Base-by-base conservation (phyloP, 2,888 invertebrate genomes). In the Sialis lutaria region DNA sequence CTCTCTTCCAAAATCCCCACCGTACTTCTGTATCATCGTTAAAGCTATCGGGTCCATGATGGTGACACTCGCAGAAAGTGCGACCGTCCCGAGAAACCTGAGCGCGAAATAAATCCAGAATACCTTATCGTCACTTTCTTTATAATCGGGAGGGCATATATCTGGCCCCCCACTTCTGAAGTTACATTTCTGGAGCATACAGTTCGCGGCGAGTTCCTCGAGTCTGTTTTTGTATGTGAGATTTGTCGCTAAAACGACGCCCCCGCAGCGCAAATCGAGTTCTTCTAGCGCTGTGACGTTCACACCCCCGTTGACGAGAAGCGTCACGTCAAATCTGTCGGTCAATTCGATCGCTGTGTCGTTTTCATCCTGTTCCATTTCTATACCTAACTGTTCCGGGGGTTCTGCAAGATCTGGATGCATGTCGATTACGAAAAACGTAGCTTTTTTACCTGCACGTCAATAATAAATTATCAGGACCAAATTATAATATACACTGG, bases 21-120 rank as follows among this genome's bases (percentile, higher is more conserved):
- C 82, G 57, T 82, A 82, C 58, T 82, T 79, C 61, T 87, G 87
- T 53, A 90, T 84, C 76, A 87, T 81, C 8, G 82, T 84, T 51
- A 90, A 67, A 1, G 88, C 85, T 51, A 89, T 86, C 0, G 90
- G 88, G 64, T 91, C 90, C 77, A 89, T 80, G 47, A 91, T 82
- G 8, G 86, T 86, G 1, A 88, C 83, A n/a, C 85, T 82, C 32
- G 87, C 87, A 5, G 83, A 80, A 58, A 85, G 68, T 75, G 84
- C 82, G 5, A 86, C 80, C 33, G 84, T 86, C 1, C 82, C 88
- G 55, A 87, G 67, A 54, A 90, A 81, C 58, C 88, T 69, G 50
- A 90, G 58, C 46, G 79, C 64, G 60, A 90, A 87, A 60, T 91
- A 90, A 50, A 83, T 73, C 76, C 86, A 88, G 60, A 90, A 90